These are phyloP conservation scores for Ryuthela nishihirai DNA, from an alignment of 2,888 invertebrate genomes.

Conservation along the genomic window DNA sequence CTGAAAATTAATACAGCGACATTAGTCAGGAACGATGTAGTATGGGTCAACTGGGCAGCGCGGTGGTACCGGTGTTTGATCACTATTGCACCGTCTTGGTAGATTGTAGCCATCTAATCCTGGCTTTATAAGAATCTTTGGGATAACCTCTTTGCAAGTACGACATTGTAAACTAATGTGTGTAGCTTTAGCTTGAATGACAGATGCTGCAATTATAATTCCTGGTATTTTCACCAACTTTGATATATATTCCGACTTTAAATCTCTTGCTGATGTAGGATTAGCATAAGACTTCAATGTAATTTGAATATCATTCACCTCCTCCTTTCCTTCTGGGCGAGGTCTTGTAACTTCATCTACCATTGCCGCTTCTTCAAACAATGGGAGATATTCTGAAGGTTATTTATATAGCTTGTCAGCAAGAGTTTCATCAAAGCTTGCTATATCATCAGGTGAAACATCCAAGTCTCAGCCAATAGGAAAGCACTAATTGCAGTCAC, in stretches of 20 bases:
- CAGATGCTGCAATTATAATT: slow-evolving; percentile 89
- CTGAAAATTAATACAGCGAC: slow-evolving; percentile 96
- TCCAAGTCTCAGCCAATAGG: no score
- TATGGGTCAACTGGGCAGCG: slow-evolving; percentile 97
- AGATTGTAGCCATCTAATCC: slow-evolving; percentile 94
- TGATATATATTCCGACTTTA: slow-evolving; percentile 93
- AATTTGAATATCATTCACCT: slow-evolving; percentile 88
- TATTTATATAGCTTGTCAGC: slow-evolving; percentile 87
- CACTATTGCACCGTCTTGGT: slow-evolving; percentile 87
- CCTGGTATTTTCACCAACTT: slow-evolving; percentile 91
- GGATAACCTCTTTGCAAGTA: slow-evolving; percentile 81
- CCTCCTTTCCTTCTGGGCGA: slow-evolving; percentile 82
- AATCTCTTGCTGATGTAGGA: slow-evolving; percentile 72
- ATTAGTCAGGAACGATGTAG: slow-evolving; percentile 96
- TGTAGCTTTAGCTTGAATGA: slow-evolving; percentile 92
- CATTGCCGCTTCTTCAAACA: slow-evolving; percentile 95
- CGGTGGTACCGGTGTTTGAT: slow-evolving; percentile 77
- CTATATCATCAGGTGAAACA: slow-evolving; percentile 88
- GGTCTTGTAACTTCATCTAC: slow-evolving; percentile 96
- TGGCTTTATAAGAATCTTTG: slow-evolving; percentile 85
- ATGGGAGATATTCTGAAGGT: slow-evolving; percentile 86
- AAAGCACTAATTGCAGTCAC: no score
- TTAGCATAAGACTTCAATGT: slow-evolving; percentile 78
- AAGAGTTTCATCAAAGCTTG: slow-evolving; percentile 87
- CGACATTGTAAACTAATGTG: slow-evolving; percentile 93